Base-by-base conservation (phyloP, 2,113 vertebrate genomes). In the Tetrao urogallus region DNA sequence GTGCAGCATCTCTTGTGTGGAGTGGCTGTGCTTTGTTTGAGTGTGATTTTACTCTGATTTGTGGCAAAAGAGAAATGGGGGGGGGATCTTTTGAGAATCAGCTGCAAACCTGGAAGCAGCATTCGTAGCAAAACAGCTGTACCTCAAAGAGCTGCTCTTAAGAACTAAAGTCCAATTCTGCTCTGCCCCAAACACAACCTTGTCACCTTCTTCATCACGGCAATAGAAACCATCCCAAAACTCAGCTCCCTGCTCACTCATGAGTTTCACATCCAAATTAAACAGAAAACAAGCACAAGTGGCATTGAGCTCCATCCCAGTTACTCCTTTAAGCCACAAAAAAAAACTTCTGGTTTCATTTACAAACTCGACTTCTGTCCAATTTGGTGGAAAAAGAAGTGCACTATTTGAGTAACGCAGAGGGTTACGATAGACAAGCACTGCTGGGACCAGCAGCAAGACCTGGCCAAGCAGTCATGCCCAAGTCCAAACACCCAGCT, bases 201-300 rank as follows among this genome's bases (percentile, higher is more conserved):
- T 65, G 17, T 11, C 89, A 54, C 48, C 34, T n/a, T 52, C 52
- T 50, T 80, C 63, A 50, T 50, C 12, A 1, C 1, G 10, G 34
- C 30, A 27, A 34, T 22, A 43, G 22, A 86, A 93, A 30, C 0
- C 11, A 16, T 0, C 0, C 1, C 1, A 72, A 73, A 82, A 14
- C 71, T 34, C 50, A 21, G 4, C 6, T 87, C 14, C 16, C 25
- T 8, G 2, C 54, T 50, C 34, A 30, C 25, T 7, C 25, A 25
- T 18, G 45, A n/a, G 15, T 61, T 72, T 64, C 76, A 40, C 77
- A 72, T 8, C 24, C 43, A 7, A 2, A 65, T 61, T 18, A n/a
- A 72, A 38, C 24, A 13, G 30, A 19, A 57, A 32, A 32, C 30
- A 17, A 4, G 6, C 3, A 13, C 72, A 58, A 42, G 40, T 15